Conservation (phyloP, 2,797 vertebrate species). For the Pseudochirops cupreus region DNA sequence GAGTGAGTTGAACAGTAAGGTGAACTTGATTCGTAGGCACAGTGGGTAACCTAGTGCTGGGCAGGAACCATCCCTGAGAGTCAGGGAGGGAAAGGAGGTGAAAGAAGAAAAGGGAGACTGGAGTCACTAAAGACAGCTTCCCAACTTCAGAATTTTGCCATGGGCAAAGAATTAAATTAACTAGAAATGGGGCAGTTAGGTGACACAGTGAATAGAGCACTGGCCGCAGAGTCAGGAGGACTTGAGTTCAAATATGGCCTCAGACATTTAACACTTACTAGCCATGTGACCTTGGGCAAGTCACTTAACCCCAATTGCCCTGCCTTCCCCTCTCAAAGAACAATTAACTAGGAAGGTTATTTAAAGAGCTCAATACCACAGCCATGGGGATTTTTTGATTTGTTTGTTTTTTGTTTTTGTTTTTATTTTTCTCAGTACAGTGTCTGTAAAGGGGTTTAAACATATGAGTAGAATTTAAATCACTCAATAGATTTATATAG, state of each 20-base stretch:
- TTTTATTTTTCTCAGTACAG: neutral
- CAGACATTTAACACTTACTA: too few relatives aligned
- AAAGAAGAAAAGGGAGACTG: neutral
- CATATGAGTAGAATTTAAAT: neutral
- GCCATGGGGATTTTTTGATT: neutral
- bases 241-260: too few relatives aligned
- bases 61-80: neutral
- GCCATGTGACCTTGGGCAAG: too few relatives aligned
- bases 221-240: too few relatives aligned
- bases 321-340: too few relatives aligned
- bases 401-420: neutral
- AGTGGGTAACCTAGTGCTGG: neutral
- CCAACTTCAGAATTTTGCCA: neutral
- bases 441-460: neutral
- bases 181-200: neutral
- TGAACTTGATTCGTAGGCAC: neutral
- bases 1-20: neutral
- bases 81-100: neutral
- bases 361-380: neutral
- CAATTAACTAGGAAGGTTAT: neutral
- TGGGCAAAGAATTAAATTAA: neutral
- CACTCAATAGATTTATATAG: neutral
- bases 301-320: too few relatives aligned
- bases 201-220: too few relatives aligned
- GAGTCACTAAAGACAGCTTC: neutral